These are phyloP conservation scores for Avahi laniger DNA, from an alignment of 2,797 vertebrate species.

Conservation along the genomic window DNA sequence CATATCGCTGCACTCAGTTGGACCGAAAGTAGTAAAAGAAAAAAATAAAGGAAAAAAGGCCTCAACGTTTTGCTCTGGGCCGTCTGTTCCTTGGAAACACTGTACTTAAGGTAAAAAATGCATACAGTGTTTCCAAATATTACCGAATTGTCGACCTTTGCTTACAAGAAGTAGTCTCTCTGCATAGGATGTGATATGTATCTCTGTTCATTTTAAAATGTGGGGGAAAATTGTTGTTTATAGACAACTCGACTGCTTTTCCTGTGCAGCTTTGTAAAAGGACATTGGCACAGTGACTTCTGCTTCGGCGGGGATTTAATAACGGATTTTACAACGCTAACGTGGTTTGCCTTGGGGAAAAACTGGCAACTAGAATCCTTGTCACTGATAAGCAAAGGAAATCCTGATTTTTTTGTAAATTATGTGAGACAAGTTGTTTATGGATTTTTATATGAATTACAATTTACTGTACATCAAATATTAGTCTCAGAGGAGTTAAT, in stretches of 20 bases:
- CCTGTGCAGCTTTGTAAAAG: conserved; percentile 89
- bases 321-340: conserved; percentile 86
- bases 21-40: conserved; percentile 85
- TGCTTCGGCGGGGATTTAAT: conserved; percentile 85
- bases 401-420: conserved; percentile 98
- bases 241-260: conserved; percentile 86
- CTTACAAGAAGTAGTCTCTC: conserved; percentile 89
- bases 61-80: conserved; percentile 85
- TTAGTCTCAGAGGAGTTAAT: conserved; percentile 98
- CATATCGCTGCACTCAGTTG: conserved; percentile 94
- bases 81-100: conserved; percentile 85
- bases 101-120: conserved; percentile 82
- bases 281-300: conserved; percentile 88
- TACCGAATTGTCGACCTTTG: conserved; percentile 91
- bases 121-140: conserved; percentile 85
- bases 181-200: conserved; percentile 85
- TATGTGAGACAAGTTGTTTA: conserved; percentile 98
- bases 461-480: conserved; percentile 98
- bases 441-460: conserved; percentile 96
- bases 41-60: conserved; percentile 72
- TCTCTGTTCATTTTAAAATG: conserved; percentile 88
- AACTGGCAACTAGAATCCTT: conserved; percentile 88
- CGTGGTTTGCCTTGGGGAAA: conserved; percentile 87
- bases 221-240: conserved; percentile 90
- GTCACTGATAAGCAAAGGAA: conserved; percentile 93